Base-by-base conservation (phyloP, 2,797 vertebrate genomes). In the Anguilla obscura region DNA sequence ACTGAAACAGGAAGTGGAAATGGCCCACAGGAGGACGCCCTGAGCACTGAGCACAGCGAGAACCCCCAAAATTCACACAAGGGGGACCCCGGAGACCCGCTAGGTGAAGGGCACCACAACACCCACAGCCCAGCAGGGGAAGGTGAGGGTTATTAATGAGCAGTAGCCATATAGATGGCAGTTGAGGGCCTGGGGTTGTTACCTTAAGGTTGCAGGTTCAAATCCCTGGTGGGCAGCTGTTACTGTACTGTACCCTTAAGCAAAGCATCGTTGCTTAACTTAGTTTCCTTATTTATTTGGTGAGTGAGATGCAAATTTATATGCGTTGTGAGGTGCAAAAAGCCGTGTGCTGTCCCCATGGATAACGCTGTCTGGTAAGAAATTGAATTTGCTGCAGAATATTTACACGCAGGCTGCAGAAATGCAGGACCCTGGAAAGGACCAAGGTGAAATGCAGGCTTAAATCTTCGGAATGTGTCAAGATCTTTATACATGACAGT, bases 1-100 rank as follows among this genome's bases (percentile, higher is more conserved):
- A 45, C 85, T 82, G 90, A 90, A 84, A 54, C 52, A 88, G 88
- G 66, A 79, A 88, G 92, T 54, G 87, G 80, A 66, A 84, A 86
- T 56, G 83, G 76, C 54, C 71, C 87, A 33, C 87, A 91, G 85
- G 74, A 2, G 36, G 45, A 82, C 66, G 86, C 85, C 63, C 71
- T 88, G 56, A 89, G 88, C 76, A 88, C 85, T 60, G 89, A 91
- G 82, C 86, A n/a, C 33, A 7, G 36, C 30, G 74, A 79, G 33
- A 24, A 40, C 74, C 74, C 74, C 74, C 74, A 33, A 45, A 21
- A 6, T 82, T 82, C 79, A 21, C 76, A 80, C n/a, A 21, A 89
- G 88, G 89, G 36, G 4, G 60, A 88, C 30, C 45, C 79, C 16
- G 86, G 86, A 85, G 88, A 0, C 74, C 89, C 90, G 80, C 86